Percentiles rank a stretch among this genome's conserved stretches.
These are phyloP conservation scores for Bilobella aurantiaca DNA, from an alignment of 1,140 invertebrate species.

Conservation along the genomic window DNA sequence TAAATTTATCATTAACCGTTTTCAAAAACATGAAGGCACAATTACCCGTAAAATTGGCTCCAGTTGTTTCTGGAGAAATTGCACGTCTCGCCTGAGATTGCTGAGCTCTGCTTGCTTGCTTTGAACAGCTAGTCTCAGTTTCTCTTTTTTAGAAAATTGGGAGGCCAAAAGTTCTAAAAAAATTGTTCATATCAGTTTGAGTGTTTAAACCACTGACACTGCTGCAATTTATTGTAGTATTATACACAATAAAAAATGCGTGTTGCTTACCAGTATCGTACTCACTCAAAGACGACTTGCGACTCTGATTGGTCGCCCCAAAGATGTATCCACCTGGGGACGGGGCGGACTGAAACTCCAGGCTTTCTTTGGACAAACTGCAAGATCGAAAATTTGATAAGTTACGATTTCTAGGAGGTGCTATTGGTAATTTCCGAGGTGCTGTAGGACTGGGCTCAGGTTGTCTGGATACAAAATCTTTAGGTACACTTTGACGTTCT, in stretches of 20 bases:
- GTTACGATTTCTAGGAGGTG: background rate
- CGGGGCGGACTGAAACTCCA: background rate
- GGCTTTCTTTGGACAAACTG: background rate
- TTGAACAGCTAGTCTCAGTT: constrained; percentile 15
- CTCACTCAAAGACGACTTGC: background rate
- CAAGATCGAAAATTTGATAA: constrained; percentile 2
- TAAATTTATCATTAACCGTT: too few species aligned
- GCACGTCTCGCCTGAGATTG: constrained; percentile 22
- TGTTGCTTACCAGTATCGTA: background rate
- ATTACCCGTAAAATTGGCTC: constrained; percentile 18
- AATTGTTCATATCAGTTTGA: background rate
- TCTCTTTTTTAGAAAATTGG: constrained; percentile 28
- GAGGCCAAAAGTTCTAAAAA: constrained; percentile 26
- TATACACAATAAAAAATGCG: background rate
- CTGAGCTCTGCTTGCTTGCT: constrained; percentile 10
- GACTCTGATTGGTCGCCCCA: background rate
- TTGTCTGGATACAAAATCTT: background rate
- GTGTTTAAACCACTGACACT: background rate
- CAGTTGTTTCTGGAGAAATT: constrained; percentile 21
- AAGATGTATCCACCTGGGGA: background rate
- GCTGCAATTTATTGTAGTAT: background rate
- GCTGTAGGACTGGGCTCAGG: background rate
- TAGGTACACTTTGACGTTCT: background rate
- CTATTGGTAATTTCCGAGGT: background rate
- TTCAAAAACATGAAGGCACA: too few species aligned